phyloP scores from a whole-genome alignment of 2,797 vertebrate genomes.

The Halcyon smyrnensis region DNA sequence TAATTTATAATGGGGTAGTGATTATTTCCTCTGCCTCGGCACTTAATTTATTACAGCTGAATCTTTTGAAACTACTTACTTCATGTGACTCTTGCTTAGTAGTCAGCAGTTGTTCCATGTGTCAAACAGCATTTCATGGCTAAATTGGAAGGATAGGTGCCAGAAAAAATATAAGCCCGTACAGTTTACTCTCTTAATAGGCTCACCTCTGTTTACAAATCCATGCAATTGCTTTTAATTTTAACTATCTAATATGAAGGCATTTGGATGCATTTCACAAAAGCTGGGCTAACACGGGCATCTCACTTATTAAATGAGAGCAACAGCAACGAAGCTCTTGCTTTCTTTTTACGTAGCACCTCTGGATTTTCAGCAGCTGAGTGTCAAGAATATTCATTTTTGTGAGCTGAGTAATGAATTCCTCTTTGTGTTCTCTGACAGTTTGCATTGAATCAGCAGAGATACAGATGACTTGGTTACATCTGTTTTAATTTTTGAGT shows the following conservation, averaged over 20 bases:
- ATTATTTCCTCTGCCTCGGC: slow-evolving; percentile 19
- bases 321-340: not conserved
- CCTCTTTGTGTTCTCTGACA: slow-evolving; percentile 16
- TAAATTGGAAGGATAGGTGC: slow-evolving; percentile 29
- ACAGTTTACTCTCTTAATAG: not conserved
- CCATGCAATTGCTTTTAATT: not conserved
- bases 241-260: not conserved
- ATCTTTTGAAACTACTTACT: slow-evolving; percentile 2
- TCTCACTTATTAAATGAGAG: not conserved
- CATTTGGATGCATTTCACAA: not conserved
- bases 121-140: slow-evolving; percentile 39
- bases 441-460: slow-evolving; percentile 48
- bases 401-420: slow-evolving; percentile 40
- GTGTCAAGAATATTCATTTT: not conserved
- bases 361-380: not conserved
- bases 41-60: slow-evolving; percentile 38
- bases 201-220: not conserved
- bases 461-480: slow-evolving; percentile 19
- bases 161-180: not conserved
- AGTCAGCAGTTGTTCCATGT: not conserved
- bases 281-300: not conserved
- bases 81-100: slow-evolving; percentile 1
- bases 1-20: slow-evolving; percentile 43
- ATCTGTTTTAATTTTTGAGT: slow-evolving; percentile 18
- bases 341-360: not conserved